Evolutionary conservation across 2,888 invertebrate genomes (phyloP).

Genomic region (Ophion ventricosus): DNA sequence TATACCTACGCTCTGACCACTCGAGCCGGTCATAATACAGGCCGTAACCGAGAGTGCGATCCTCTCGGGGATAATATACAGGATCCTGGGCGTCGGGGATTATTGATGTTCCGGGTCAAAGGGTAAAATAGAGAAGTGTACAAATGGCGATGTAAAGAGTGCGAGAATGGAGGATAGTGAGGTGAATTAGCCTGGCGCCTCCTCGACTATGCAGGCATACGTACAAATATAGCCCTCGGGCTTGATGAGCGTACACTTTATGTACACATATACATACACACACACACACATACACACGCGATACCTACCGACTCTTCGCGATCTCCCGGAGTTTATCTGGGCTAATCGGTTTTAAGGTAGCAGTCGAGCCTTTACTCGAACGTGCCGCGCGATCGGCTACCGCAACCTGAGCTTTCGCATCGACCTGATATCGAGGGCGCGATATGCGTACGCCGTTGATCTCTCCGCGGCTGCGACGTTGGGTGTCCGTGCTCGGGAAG

Average conservation of each 20-base stretch:
- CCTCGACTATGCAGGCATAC: conserved; percentile 40
- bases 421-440: conserved; percentile 34
- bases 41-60: conserved; percentile 37
- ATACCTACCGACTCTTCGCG: conserved; percentile 3
- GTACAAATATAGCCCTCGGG: background rate
- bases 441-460: conserved; percentile 26
- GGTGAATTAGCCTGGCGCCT: conserved; percentile 62
- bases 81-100: conserved; percentile 21
- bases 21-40: conserved; percentile 13
- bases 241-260: background rate
- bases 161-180: conserved; percentile 12
- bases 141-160: conserved; percentile 44
- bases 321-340: conserved; percentile 24
- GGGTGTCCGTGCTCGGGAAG: conserved; percentile 11
- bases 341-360: conserved; percentile 62
- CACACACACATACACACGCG: background rate
- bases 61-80: conserved; percentile 15
- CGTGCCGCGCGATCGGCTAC: conserved; percentile 59
- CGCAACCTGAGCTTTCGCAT: conserved; percentile 45
- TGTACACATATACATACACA: background rate
- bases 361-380: conserved; percentile 52
- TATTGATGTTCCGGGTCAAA: conserved; percentile 45
- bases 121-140: conserved; percentile 54
- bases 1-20: conserved; percentile 28
- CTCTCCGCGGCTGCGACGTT: conserved; percentile 1